Base-by-base conservation (phyloP, 2,113 vertebrate genomes). In the Hippocampus guttulatus region DNA sequence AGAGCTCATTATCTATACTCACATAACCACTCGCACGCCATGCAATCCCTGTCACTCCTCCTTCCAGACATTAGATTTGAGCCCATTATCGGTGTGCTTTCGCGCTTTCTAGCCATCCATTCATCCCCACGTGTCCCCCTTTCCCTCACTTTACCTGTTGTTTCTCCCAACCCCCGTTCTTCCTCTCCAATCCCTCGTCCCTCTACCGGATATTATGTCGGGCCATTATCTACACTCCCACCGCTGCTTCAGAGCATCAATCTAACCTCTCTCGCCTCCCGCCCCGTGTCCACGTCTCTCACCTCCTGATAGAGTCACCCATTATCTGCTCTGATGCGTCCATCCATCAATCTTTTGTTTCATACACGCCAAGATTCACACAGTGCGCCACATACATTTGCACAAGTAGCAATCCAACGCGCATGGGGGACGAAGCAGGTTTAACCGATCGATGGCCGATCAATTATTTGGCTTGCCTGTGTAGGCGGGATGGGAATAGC, bases 201-300 rank as follows among this genome's bases (percentile, higher is more conserved):
- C 80, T 84, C 63, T 62, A 55, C 73, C 76, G 61, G 84, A 87
- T 87, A 88, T 86, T 86, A 89, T 87, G 84, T 86, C 79, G 76
- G 65, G 74, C 80, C 77, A 88, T 89, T 89, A 89, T 88, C 88
- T 87, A 82, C 81, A 83, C 75, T 88, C 76, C 74, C 86, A 75
- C 82, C 40, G 49, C 73, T 55, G 77, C 82, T 81, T 62, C 65
- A 71, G 77, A 79, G 76, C 81, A 85, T 84, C 86, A 85, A 84
- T 85, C 85, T 77, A 75, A 82, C 76, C 83, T 84, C 83, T 77
- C 71, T 83, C 79, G 75, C 85, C 74, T 83, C 80, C 79, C 82
- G 74, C 71, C 81, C 74, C 75, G 18, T 76, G 84, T 82, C 73
- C 69, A 73, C 30, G 47, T 85, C 81, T 88, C 77, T 85, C 87